Evolutionary conservation across 2,113 vertebrate genomes (phyloP).

Genomic region (Leucoraja erinaceus): DNA sequence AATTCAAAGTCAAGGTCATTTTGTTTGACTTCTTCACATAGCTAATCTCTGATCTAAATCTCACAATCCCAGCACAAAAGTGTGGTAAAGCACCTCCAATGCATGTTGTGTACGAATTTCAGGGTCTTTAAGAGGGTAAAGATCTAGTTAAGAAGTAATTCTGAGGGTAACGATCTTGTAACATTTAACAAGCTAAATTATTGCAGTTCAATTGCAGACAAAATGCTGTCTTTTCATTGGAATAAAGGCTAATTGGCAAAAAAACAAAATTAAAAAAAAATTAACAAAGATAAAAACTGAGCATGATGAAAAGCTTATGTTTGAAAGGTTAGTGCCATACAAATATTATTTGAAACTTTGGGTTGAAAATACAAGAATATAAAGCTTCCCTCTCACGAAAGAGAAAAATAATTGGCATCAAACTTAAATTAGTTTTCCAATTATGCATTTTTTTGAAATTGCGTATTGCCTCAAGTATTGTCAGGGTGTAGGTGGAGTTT

Average conservation of each 20-base stretch:
- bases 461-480: neutral
- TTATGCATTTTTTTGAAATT: slow-evolving; percentile 3
- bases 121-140: too few species aligned
- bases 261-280: neutral
- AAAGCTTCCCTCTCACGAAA: too few species aligned
- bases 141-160: too few species aligned
- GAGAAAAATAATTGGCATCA: neutral
- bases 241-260: too few species aligned
- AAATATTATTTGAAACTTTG: neutral
- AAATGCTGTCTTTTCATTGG: too few species aligned
- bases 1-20: neutral
- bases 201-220: too few species aligned
- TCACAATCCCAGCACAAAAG: neutral
- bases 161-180: too few species aligned
- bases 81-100: too few species aligned
- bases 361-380: neutral
- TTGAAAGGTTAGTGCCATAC: neutral
- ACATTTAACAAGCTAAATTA: too few species aligned
- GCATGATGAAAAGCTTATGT: neutral
- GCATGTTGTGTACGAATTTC: too few species aligned
- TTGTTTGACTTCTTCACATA: neutral
- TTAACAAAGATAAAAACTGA: neutral
- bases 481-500: neutral
- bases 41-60: neutral
- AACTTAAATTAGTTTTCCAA: neutral